Percentiles rank a stretch among this genome's conserved stretches.
These are phyloP conservation scores for Vandiemenella viatica DNA, from an alignment of 2,888 invertebrate genomes.

Conservation along the genomic window DNA sequence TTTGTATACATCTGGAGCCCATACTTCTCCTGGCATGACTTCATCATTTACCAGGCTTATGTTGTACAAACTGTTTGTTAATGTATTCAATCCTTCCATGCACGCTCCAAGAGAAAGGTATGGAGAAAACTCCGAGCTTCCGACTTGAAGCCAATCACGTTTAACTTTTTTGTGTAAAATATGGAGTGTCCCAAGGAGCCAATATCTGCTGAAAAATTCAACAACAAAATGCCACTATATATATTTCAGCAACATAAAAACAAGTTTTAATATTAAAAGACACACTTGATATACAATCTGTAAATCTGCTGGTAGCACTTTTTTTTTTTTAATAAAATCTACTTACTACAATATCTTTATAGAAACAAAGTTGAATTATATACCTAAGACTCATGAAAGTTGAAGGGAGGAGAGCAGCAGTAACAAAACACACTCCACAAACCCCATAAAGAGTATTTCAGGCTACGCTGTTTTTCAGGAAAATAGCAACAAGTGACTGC, in stretches of 20 bases:
- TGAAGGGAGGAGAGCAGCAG: no score
- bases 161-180: constrained; percentile 63
- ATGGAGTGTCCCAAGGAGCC: constrained; percentile 73
- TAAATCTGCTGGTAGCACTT: no score
- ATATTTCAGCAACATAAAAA: neutral
- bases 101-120: constrained; percentile 87
- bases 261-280: neutral
- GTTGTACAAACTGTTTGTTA: constrained; percentile 72
- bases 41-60: constrained; percentile 60
- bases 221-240: no score
- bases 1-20: constrained; percentile 82
- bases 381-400: no score
- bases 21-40: constrained; percentile 64
- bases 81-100: constrained; percentile 88
- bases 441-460: no score
- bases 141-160: constrained; percentile 50
- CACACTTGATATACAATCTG: no score
- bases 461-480: no score
- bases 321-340: no score
- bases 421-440: no score
- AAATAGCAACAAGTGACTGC: no score
- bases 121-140: constrained; percentile 58
- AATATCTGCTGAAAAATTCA: constrained; percentile 19
- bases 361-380: no score
- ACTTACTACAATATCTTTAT: no score